phyloP scores from a whole-genome alignment of 2,113 vertebrate species.

The Mus spicilegus region DNA sequence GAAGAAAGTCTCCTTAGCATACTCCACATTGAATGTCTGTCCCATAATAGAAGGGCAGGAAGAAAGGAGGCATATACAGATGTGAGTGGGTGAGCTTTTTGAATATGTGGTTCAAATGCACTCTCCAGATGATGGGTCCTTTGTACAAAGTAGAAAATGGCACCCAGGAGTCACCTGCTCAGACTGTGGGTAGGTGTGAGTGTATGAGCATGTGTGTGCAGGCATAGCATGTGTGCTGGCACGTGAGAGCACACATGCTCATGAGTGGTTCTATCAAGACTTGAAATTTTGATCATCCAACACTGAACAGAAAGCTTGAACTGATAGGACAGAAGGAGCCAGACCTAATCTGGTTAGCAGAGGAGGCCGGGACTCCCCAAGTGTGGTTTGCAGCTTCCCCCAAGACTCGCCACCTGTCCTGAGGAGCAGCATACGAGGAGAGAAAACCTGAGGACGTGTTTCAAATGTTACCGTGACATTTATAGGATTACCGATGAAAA shows the following conservation, averaged over 20 bases:
- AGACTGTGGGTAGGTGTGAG: neutral
- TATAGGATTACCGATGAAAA: conserved; percentile 13
- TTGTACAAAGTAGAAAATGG: neutral
- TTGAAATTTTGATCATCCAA: neutral
- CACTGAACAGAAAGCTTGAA: neutral
- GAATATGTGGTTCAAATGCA: neutral
- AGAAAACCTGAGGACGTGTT: neutral
- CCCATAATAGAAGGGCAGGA: neutral
- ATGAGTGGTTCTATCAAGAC: neutral
- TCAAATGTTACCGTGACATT: conserved; percentile 45
- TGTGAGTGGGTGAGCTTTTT: neutral
- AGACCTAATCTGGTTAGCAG: neutral
- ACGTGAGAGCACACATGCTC: neutral
- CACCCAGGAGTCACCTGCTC: neutral
- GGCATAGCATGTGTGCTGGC: too few species aligned
- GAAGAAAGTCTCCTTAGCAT: neutral
- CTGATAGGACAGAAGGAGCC: neutral
- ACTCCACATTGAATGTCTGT: neutral
- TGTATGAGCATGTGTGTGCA: too few species aligned
- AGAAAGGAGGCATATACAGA: neutral
- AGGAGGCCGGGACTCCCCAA: neutral
- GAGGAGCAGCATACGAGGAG: neutral
- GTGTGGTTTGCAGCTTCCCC: neutral
- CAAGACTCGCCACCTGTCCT: neutral
- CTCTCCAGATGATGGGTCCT: neutral